These are phyloP conservation scores for Caerostris extrusa DNA, from an alignment of 1,140 invertebrate species.

Conservation along the genomic window DNA sequence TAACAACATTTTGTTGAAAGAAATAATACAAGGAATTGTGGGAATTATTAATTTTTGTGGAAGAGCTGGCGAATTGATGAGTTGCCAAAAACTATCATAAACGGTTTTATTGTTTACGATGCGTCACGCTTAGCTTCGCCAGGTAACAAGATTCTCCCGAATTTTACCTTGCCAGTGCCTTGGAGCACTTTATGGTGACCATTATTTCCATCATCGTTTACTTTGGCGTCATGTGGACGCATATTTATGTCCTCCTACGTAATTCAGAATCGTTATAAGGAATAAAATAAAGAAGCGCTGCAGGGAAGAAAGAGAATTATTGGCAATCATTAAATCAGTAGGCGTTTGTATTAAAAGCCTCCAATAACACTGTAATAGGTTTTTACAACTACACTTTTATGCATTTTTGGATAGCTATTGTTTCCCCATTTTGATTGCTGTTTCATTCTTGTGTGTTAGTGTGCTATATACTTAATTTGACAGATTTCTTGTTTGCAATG, in stretches of 20 bases:
- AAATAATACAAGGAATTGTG: too few species aligned
- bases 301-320: not conserved
- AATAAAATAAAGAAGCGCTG: not conserved
- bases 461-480: too few species aligned
- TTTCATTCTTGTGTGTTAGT: too few species aligned
- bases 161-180: not conserved
- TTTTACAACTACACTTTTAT: not conserved
- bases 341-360: not conserved
- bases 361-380: not conserved
- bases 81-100: not conserved
- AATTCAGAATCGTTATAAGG: too few species aligned
- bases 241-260: not conserved
- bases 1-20: too few species aligned
- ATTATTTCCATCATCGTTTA: not conserved
- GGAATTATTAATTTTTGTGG: not conserved
- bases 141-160: not conserved
- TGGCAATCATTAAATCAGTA: not conserved
- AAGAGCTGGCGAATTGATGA: not conserved
- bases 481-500: too few species aligned
- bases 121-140: not conserved
- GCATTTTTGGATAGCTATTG: too few species aligned
- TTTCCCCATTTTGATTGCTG: too few species aligned
- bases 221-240: not conserved
- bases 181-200: not conserved
- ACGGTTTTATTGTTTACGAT: not conserved